Evolutionary conservation across 2,797 vertebrate species (phyloP).

Genomic region (Lepus townsendii): DNA sequence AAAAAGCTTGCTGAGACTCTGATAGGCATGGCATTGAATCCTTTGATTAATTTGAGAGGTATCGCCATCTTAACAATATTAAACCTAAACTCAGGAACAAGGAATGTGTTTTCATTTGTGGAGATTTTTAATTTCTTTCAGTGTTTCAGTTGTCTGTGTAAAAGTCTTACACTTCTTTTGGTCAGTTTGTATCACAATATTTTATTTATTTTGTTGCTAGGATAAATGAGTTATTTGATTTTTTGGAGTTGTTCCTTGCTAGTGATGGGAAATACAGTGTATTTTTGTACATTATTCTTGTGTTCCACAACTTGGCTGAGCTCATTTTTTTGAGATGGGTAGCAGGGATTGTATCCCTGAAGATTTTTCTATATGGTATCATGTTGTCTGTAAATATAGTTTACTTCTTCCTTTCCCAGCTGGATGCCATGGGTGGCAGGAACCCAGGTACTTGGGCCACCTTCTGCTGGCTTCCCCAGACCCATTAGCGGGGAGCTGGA

Average conservation of each 20-base stretch:
- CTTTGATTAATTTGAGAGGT: neutral
- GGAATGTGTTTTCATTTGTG: neutral
- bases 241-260: constrained; percentile 36
- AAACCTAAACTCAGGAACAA: neutral
- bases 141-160: constrained; percentile 13
- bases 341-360: neutral
- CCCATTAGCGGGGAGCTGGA: too few relatives aligned
- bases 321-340: neutral
- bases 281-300: constrained; percentile 9
- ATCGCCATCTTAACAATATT: neutral
- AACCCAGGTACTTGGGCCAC: too few relatives aligned
- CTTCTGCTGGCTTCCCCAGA: too few relatives aligned
- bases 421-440: neutral
- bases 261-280: constrained; percentile 19
- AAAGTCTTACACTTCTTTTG: neutral
- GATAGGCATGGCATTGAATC: neutral
- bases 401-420: constrained; percentile 13
- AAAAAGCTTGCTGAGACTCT: neutral
- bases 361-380: neutral
- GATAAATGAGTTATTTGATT: constrained; percentile 44
- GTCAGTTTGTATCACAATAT: constrained; percentile 45
- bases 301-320: neutral
- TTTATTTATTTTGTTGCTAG: constrained; percentile 39
- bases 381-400: constrained; percentile 5
- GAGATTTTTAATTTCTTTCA: constrained; percentile 22